phyloP scores from a whole-genome alignment of 2,113 vertebrate genomes.

The Vanacampus margaritifer region DNA sequence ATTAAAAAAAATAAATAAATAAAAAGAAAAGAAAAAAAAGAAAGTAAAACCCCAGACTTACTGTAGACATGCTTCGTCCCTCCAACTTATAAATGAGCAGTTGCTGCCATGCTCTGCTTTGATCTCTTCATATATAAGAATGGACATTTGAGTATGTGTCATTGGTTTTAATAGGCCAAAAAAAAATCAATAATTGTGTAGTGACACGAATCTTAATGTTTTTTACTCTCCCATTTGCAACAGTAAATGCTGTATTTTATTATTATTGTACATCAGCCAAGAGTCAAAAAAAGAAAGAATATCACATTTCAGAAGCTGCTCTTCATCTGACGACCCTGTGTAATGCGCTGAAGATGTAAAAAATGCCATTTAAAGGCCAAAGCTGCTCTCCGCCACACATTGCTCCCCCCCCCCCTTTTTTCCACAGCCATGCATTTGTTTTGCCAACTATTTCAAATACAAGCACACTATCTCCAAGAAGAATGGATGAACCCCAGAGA shows the following conservation, averaged over 20 bases:
- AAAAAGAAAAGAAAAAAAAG: too few species aligned
- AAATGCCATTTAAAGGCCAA: slow-evolving; percentile 20
- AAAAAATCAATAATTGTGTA: background rate
- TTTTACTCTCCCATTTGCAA: background rate
- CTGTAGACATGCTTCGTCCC: slow-evolving; percentile 33
- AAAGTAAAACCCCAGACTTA: too few species aligned
- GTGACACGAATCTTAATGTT: background rate
- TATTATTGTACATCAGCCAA: background rate
- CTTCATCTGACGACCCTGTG: slow-evolving; percentile 1
- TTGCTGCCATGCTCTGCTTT: slow-evolving; percentile 11
- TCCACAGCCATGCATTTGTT: background rate
- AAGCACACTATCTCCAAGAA: slow-evolving; percentile 11
- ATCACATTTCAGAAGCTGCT: background rate
- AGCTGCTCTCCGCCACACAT: background rate
- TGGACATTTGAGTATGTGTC: too few species aligned
- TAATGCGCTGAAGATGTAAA: slow-evolving; percentile 14
- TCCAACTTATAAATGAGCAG: slow-evolving; percentile 39
- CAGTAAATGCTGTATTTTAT: background rate
- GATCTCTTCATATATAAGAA: background rate
- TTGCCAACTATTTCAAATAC: slow-evolving; percentile 1
- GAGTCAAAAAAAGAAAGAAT: slow-evolving; percentile 8
- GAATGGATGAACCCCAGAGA: background rate
- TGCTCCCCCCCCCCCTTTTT: background rate
- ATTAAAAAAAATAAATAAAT: too few species aligned
- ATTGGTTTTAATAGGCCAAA: background rate